Base-by-base conservation (phyloP, 2,113 vertebrate genomes). In the Gracilinanus agilis region DNA sequence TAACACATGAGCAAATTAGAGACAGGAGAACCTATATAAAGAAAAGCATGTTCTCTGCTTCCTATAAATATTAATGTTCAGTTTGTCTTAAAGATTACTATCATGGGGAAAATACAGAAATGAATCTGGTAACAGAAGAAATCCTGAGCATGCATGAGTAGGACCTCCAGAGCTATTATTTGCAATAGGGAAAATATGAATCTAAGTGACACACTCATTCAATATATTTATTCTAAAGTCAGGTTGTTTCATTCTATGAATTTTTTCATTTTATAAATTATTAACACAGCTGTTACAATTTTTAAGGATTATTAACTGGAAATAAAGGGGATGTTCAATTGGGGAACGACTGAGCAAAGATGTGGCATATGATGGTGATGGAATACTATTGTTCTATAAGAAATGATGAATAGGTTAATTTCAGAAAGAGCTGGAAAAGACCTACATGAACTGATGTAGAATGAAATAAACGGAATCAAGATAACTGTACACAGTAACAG, bases 1-100 rank as follows among this genome's bases (percentile, higher is more conserved):
- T 95, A 97, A 0, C 96, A 24, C 92, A 95, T 54, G 93, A 54
- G 83, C 67, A 96, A 95, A 61, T 88, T 0, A 97, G 24, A 95
- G 25, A n/a, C 4, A 5, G 88, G 13, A 92, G 0, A 61, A 49
- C 58, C 25, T 89, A 44, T 96, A 53, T 94, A 90, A 97, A 97
- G 93, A 94, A 24, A 98, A 92, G 54, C 0, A 95, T 24, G n/a
- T 3, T 21, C 11, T 27, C 16, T 91, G 9, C 53, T n/a, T 67
- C 25, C 94, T 89, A 21, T 56, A 83, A 93, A n/a, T 90, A 88
- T 13, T n/a, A 96, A 44, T 13, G 90, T 56, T 90, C 56, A 24
- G 88, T 96, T 25, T 92, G 83, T 90, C 88, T 95, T 27, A 83
- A 89, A 90, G 44, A 94, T 9, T 0, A 83, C 27, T 83, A 49